phyloP scores from a whole-genome alignment of 2,888 invertebrate genomes.

The Coenonympha arcania region DNA sequence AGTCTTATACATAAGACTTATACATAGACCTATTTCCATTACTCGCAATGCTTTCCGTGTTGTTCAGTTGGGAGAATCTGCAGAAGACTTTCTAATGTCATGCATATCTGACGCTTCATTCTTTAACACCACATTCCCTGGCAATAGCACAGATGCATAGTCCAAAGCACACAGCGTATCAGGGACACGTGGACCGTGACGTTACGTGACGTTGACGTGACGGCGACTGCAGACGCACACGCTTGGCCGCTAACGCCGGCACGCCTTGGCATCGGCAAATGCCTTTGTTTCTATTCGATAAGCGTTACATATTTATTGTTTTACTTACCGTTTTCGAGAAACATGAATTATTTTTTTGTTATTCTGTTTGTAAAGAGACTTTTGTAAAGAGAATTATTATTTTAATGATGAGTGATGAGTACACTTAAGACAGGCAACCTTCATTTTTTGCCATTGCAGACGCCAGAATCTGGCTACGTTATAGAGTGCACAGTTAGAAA shows the following conservation, averaged over 20 bases:
- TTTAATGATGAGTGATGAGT: too few relatives aligned
- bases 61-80: too few relatives aligned
- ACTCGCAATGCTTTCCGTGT: too few relatives aligned
- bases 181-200: constrained; percentile 34
- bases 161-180: constrained; percentile 14
- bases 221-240: constrained; percentile 31
- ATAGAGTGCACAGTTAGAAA: too few relatives aligned
- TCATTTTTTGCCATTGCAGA: too few relatives aligned
- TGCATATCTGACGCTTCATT: not conserved
- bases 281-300: constrained; percentile 12
- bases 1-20: too few relatives aligned
- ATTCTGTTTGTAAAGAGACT: too few relatives aligned
- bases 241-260: constrained; percentile 27
- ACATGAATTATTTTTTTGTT: not conserved
- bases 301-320: not conserved
- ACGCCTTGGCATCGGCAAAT: constrained; percentile 12
- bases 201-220: constrained; percentile 23
- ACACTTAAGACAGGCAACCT: too few relatives aligned
- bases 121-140: constrained; percentile 22
- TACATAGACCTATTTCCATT: too few relatives aligned
- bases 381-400: too few relatives aligned
- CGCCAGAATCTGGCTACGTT: too few relatives aligned
- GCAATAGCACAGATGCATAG: constrained; percentile 9
- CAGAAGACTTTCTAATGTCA: not conserved
- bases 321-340: not conserved